A percentile compares a stretch with the other conserved stretches of the same genome.
phyloP scores from a whole-genome alignment of 2,113 vertebrate genomes.

The Haemorhous mexicanus region DNA sequence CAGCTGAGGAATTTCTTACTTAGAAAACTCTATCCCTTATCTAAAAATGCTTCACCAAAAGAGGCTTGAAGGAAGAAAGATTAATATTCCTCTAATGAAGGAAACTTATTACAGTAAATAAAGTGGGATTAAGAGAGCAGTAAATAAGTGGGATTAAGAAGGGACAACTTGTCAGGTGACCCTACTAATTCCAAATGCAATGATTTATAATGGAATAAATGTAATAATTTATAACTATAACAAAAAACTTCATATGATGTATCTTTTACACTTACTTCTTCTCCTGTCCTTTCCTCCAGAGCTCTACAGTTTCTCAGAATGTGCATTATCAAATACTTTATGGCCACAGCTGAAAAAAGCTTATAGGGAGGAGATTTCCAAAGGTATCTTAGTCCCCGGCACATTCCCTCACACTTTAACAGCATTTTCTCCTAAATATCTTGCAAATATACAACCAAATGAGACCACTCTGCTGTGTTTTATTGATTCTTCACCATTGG shows the following conservation, averaged over 20 bases:
- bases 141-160: neutral
- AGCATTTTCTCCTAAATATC: constrained; percentile 49
- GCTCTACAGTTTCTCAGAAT: constrained; percentile 3
- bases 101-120: neutral
- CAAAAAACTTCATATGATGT: neutral
- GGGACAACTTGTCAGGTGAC: neutral
- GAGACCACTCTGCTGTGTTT: constrained; percentile 32
- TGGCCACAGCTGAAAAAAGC: constrained; percentile 43
- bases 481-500: constrained; percentile 22
- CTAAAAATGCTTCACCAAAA: neutral
- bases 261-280: neutral
- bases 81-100: neutral
- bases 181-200: neutral
- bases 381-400: constrained; percentile 47
- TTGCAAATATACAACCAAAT: constrained; percentile 45
- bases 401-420: constrained; percentile 34
- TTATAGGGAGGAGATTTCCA: constrained; percentile 50
- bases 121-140: neutral
- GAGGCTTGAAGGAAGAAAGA: neutral
- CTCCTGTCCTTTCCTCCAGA: constrained; percentile 3
- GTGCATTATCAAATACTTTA: neutral
- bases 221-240: neutral
- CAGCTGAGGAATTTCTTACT: neutral
- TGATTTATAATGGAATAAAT: neutral
- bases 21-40: neutral